Evolutionary conservation across 2,888 invertebrate genomes (phyloP).

Genomic region (Chelonus formosanus): DNA sequence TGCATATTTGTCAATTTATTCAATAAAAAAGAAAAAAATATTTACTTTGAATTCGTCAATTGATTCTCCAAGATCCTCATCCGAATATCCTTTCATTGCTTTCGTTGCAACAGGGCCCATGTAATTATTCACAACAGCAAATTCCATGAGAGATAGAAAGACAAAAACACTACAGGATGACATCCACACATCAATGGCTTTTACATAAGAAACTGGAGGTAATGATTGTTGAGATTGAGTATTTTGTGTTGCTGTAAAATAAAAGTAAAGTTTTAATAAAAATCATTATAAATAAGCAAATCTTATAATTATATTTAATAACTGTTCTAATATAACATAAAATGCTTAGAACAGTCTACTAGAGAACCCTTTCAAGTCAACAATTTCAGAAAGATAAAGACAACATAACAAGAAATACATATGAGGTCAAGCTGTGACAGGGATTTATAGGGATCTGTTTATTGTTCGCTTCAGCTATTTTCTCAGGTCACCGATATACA

Average conservation of each 20-base stretch:
- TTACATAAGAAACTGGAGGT: conserved; percentile 91
- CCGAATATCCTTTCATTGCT: conserved; percentile 89
- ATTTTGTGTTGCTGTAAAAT: conserved; percentile 82
- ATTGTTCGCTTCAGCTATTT: conserved; percentile 39
- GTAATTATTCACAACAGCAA: conserved; percentile 89
- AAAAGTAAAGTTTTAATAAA: conserved; percentile 32
- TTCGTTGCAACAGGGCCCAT: conserved; percentile 88
- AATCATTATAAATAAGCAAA: not conserved
- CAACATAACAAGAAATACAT: conserved; percentile 14
- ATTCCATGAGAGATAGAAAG: conserved; percentile 89
- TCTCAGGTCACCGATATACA: conserved; percentile 41
- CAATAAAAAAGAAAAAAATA: no score
- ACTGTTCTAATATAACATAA: not conserved
- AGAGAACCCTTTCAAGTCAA: conserved; percentile 7
- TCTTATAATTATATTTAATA: no score
- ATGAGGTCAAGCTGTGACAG: conserved; percentile 26
- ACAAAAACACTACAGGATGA: conserved; percentile 91
- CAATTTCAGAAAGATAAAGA: conserved; percentile 9
- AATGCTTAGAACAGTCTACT: not conserved
- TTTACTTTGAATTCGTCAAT: conserved; percentile 81
- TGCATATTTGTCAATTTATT: no score
- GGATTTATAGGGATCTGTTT: conserved; percentile 38
- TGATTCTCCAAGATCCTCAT: conserved; percentile 79
- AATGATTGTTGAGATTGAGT: conserved; percentile 89
- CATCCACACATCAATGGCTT: conserved; percentile 94